phyloP scores from a whole-genome alignment of 2,888 invertebrate species.

The Hydraecia micacea region DNA sequence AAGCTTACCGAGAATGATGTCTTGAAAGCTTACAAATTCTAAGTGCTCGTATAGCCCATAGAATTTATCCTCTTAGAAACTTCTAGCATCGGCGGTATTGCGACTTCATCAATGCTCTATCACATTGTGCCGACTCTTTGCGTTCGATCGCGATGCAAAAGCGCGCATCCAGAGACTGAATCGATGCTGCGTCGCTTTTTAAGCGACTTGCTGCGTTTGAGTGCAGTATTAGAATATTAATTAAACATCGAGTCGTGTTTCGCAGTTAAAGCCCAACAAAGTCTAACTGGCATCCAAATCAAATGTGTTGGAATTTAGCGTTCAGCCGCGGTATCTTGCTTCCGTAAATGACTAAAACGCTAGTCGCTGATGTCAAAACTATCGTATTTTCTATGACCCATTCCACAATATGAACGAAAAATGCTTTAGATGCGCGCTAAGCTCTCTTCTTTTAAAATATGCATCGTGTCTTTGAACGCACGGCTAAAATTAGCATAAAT shows the following conservation, averaged over 20 bases:
- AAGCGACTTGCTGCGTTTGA: background rate
- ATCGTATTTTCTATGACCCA: background rate
- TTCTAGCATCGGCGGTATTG: background rate
- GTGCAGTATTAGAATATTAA: slow-evolving; percentile 4
- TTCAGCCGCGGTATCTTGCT: background rate
- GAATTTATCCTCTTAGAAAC: background rate
- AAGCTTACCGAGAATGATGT: slow-evolving; percentile 1
- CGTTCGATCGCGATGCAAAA: background rate
- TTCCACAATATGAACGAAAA: slow-evolving; percentile 17
- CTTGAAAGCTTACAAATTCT: slow-evolving; percentile 8
- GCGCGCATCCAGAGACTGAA: background rate
- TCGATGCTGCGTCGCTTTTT: background rate
- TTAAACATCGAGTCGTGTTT: background rate
- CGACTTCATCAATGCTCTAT: background rate
- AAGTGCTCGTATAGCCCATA: background rate
- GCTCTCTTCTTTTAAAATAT: slow-evolving; percentile 36
- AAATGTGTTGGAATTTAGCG: background rate
- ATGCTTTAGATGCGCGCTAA: slow-evolving; percentile 18
- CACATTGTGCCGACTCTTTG: background rate
- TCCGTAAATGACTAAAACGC: background rate
- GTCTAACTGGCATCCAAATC: background rate
- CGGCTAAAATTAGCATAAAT: slow-evolving; percentile 49
- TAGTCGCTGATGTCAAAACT: slow-evolving; percentile 5
- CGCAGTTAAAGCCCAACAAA: background rate
- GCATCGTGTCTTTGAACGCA: slow-evolving; percentile 28